Evolutionary conservation across 2,888 invertebrate species (phyloP), one percentile per base, ranked within the genome.

Genomic region (Drepana falcataria): DNA sequence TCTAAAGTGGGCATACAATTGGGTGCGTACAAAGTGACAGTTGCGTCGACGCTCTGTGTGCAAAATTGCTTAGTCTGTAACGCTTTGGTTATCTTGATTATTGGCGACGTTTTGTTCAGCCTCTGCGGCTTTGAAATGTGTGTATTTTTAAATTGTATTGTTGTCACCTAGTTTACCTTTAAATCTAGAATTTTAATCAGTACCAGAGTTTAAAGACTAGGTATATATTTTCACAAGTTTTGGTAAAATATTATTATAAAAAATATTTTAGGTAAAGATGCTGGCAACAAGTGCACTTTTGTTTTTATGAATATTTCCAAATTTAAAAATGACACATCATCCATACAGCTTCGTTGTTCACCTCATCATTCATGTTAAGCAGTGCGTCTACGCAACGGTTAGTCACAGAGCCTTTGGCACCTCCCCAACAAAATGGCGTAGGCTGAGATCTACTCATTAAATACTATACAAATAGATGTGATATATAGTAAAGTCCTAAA

Each of bases 1-100:
- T 82, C 90, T 54, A 91, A 91, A 91, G 91, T 91, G 79, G 91
- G 91, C 73, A 91, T 91, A 81, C 91, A 89, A 84, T 83, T 91
- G 89, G 91, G 91, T 91, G 91, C 90, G 91, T 91, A 91, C 77
- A 55, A 69, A 68, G 80, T 81, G 85, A 78, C 82, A 69, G 87
- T 89, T 89, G 90, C 89, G 88, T 85, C 85, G 87, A 82, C 89
- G 88, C 87, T 77, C 87, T 88, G 86, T 85, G 76, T 51, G 51
- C 51, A 34, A 51, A 51, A 61, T 56, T 57, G 58, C 70, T 71
- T 71, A 66, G 69, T 65, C 63, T 70, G 64, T 74, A 69, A 62
- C 59, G 78, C 79, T 79, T 75, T 54, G 35, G 49, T 55, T 57
- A 49, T 55, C 48, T 55, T 56, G 54, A 57, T 52, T 58, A 64